Base-by-base conservation (phyloP, 2,888 invertebrate species). In the Myathropa florea region DNA sequence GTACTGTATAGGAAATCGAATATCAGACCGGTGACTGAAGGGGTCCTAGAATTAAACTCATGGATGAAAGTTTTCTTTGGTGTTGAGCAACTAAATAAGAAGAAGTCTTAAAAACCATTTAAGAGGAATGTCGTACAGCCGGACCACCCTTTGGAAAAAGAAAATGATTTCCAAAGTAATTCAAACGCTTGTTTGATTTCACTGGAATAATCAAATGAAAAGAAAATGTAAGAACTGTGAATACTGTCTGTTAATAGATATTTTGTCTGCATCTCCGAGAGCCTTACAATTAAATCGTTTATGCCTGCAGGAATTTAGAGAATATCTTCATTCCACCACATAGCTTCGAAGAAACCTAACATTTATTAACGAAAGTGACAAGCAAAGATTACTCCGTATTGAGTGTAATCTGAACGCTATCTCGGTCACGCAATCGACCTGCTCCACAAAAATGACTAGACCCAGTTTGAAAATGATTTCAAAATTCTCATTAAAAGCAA, bases 401-500 rank as follows among this genome's bases (percentile, higher is more conserved):
- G 28, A 61, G 68, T 53, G 21, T 70, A 73, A 86, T 83, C 86
- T 68, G n/a, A 4, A 26, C 60, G 14, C 71, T 75, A 86, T 86
- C 86, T 59, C 4, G 21, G 75, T 83, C 86, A 86, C 86, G 82
- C 70, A 79, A 82, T 71, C 78, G 78, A 83, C 71, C 46, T 83
- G 78, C 75, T 86, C 67, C 68, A 86, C 65, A 78, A 65, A 75
- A 67, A 26, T 53, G 39, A 70, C 70, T 60, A 73, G 64, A 73
- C 77, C 70, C 77, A 36, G 36, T 77, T 23, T 46, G 12, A 24
- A 63, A 77, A 59, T 78, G 24, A 64, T 30, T 64, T 78, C 68
- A 21, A 70, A 86, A 70, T 86, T 86, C 86, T 78, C 65, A 82
- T 82, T 86, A 86, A 86, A 86, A 79, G 82, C 82, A 55, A 86